phyloP scores from a whole-genome alignment of 2,888 invertebrate species.

The Priocnemis perturbator region DNA sequence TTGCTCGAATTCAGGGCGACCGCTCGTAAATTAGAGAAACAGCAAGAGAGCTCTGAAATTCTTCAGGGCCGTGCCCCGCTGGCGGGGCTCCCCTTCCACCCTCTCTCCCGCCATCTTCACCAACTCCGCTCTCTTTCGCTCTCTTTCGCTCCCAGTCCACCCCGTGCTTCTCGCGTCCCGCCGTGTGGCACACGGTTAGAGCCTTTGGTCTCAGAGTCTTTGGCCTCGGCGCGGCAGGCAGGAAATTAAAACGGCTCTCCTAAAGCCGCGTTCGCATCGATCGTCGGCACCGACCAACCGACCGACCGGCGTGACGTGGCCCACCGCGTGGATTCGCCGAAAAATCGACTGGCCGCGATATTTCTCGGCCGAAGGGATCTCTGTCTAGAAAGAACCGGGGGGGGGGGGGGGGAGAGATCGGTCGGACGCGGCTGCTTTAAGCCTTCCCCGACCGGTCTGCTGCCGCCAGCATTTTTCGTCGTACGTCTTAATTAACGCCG shows the following conservation, averaged over 20 bases:
- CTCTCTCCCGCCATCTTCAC: background rate
- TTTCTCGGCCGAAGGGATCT: too few relatives aligned
- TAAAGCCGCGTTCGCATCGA: constrained; percentile 14
- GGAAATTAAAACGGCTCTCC: constrained; percentile 46
- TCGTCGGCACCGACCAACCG: background rate
- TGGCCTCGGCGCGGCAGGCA: constrained; percentile 30
- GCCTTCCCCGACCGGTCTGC: too few relatives aligned
- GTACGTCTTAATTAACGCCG: too few relatives aligned
- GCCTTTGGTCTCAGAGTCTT: constrained; percentile 34
- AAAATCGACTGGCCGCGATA: background rate
- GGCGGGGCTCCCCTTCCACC: constrained; percentile 8
- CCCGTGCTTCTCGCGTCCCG: constrained; percentile 12
- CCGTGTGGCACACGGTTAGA: constrained; percentile 25
- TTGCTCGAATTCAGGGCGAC: constrained; percentile 61
- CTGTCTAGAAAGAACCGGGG: too few relatives aligned
- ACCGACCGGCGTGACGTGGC: background rate
- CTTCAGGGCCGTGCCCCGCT: constrained; percentile 34
- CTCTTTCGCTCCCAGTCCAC: constrained; percentile 10
- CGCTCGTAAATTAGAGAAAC: constrained; percentile 55
- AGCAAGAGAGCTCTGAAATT: constrained; percentile 47
- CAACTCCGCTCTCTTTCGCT: background rate
- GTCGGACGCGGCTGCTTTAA: too few relatives aligned
- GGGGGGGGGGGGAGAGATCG: too few relatives aligned
- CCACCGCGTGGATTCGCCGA: constrained; percentile 13
- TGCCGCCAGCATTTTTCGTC: too few relatives aligned